phyloP scores from a whole-genome alignment of 37 sponge, comb jelly and placozoan genomes.

The Chondrosia reniformis region DNA sequence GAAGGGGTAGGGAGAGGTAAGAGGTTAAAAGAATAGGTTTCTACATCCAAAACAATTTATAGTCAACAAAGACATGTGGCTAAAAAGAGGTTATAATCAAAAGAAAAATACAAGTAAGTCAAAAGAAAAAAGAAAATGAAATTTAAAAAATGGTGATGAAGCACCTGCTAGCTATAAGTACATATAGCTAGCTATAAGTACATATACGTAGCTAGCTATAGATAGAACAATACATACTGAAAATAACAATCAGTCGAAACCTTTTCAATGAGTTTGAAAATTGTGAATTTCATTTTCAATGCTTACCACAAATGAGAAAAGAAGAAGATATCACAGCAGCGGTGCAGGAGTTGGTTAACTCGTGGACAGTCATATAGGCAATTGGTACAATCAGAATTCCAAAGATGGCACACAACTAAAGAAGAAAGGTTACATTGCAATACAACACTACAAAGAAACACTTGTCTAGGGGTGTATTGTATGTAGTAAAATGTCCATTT shows the following conservation, averaged over 20 bases:
- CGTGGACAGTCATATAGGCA: conserved; percentile 80
- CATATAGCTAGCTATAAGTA: too few relatives aligned
- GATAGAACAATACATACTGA: too few relatives aligned
- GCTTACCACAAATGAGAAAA: conserved; percentile 77
- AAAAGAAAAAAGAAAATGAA: not conserved
- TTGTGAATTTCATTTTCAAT: not conserved
- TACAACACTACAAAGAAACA: too few relatives aligned
- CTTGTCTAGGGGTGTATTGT: too few relatives aligned
- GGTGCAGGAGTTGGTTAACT: conserved; percentile 62
- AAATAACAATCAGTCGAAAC: too few relatives aligned
- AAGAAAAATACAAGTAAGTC: not conserved
- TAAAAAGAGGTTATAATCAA: not conserved
- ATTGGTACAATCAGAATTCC: conserved; percentile 72
- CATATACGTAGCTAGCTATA: too few relatives aligned
- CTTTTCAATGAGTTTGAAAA: too few relatives aligned
- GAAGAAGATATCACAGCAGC: conserved; percentile 67
- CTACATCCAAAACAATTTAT: too few relatives aligned
- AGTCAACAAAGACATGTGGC: not conserved
- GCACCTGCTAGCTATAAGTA: too few relatives aligned
- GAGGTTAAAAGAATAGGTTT: too few relatives aligned
- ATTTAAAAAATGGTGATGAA: too few relatives aligned
- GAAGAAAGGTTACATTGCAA: not conserved
- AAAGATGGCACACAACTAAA: conserved; percentile 80
- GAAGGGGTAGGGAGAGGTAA: not conserved
- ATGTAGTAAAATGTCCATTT: too few relatives aligned